Conservation (phyloP, 2,113 vertebrate genomes). For the Neodontobutis hainanensis region DNA sequence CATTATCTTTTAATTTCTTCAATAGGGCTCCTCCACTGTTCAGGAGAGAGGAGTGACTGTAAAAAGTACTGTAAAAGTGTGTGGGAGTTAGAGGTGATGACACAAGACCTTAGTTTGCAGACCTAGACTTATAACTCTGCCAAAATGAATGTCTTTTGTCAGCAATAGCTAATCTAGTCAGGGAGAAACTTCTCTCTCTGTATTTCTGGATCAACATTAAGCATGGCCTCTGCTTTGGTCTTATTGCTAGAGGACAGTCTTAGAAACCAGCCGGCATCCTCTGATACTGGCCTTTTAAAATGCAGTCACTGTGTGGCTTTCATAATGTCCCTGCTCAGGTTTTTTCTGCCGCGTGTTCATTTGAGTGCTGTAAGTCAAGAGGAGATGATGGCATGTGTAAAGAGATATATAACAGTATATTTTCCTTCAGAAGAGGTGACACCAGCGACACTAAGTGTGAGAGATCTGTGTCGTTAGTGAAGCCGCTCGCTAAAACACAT, state of each 20-base stretch:
- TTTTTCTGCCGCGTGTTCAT: slow-evolving; percentile 15
- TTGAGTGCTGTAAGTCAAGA: slow-evolving; percentile 37
- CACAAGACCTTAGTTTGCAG: slow-evolving; percentile 18
- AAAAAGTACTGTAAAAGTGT: slow-evolving; percentile 9
- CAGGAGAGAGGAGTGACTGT: slow-evolving; percentile 1
- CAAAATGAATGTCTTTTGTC: slow-evolving; percentile 23
- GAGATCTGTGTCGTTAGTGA: slow-evolving; percentile 3
- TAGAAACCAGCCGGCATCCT: slow-evolving; percentile 20
- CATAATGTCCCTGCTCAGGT: slow-evolving; percentile 22
- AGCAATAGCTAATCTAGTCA: slow-evolving; percentile 27
- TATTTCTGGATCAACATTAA: slow-evolving; percentile 18
- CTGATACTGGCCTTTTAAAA: slow-evolving; percentile 36
- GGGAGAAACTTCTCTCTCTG: background rate
- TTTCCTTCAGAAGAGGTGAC: slow-evolving; percentile 11
- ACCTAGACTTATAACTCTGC: slow-evolving; percentile 12
- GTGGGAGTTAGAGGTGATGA: slow-evolving; percentile 8
- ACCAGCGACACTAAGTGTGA: slow-evolving; percentile 16
- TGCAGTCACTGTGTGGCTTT: background rate
- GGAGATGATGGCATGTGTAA: slow-evolving; percentile 31
- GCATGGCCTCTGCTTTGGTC: slow-evolving; percentile 28
- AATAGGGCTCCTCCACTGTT: background rate
- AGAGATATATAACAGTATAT: slow-evolving; percentile 19
- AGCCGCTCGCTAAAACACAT: slow-evolving; percentile 21
- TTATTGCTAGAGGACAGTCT: slow-evolving; percentile 26
- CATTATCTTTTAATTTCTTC: background rate